Conservation (phyloP, 1,140 invertebrate species). For the Mamestra configurata region DNA sequence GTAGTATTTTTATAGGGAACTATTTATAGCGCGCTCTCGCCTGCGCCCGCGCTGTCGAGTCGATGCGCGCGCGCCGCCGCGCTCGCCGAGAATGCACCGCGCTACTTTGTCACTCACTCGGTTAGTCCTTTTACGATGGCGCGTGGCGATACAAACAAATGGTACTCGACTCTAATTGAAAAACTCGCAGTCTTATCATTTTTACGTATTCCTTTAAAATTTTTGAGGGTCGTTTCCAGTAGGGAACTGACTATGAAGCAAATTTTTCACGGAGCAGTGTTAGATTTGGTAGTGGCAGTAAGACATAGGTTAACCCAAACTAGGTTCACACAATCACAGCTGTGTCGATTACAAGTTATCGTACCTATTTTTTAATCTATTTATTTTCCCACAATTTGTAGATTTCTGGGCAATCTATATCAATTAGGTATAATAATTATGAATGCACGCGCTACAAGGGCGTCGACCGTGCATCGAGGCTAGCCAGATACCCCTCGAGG, state of each 20-base stretch:
- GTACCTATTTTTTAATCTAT: slow-evolving; percentile 11
- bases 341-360: neutral
- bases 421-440: slow-evolving; percentile 52
- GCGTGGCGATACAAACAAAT: slow-evolving; percentile 27
- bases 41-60: neutral
- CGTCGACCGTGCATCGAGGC: slow-evolving; percentile 56
- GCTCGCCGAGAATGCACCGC: slow-evolving; percentile 24
- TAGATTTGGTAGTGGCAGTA: neutral
- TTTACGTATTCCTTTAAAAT: too few relatives aligned
- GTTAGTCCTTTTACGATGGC: slow-evolving; percentile 42
- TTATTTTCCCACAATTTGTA: slow-evolving; percentile 19
- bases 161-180: slow-evolving; percentile 15
- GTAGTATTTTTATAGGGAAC: slow-evolving; percentile 44
- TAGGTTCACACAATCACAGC: slow-evolving; percentile 6
- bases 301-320: slow-evolving; percentile 14
- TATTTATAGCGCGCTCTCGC: slow-evolving; percentile 42
- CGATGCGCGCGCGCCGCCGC: neutral
- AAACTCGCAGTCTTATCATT: neutral
- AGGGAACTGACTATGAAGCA: too few relatives aligned
- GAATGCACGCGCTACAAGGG: slow-evolving; percentile 50
- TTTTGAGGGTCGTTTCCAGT: too few relatives aligned
- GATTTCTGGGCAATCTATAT: slow-evolving; percentile 32
- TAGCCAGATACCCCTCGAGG: slow-evolving; percentile 48
- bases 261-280: too few relatives aligned
- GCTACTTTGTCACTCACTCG: slow-evolving; percentile 47